Percentiles rank a stretch among this genome's conserved stretches.
phyloP scores from a whole-genome alignment of 2,797 vertebrate genomes.

The Oophaga sylvatica region DNA sequence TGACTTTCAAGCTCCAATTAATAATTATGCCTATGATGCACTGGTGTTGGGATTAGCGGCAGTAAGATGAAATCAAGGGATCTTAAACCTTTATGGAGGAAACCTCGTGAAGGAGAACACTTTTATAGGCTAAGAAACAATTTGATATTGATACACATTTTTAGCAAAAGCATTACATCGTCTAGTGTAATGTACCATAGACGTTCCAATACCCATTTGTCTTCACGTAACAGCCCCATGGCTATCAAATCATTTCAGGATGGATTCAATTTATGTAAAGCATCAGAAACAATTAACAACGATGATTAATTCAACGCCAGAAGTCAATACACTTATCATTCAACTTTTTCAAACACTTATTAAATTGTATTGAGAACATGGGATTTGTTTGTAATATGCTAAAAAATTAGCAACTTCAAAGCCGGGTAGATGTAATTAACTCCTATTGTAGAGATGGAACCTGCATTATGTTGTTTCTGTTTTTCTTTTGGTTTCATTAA shows the following conservation, averaged over 20 bases:
- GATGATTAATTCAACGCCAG: conserved; percentile 63
- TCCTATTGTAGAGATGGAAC: neutral
- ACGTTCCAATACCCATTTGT: conserved; percentile 56
- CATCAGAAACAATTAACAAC: conserved; percentile 63
- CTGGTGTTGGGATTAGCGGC: neutral
- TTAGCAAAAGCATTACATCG: neutral
- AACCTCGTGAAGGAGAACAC: neutral
- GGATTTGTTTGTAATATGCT: conserved; percentile 40
- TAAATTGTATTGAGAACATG: conserved; percentile 58
- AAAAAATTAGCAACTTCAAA: conserved; percentile 42
- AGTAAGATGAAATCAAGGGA: neutral
- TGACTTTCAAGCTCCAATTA: neutral
- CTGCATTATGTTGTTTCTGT: neutral
- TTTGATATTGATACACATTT: neutral
- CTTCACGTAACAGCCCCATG: conserved; percentile 57
- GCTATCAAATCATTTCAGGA: conserved; percentile 26
- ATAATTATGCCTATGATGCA: neutral
- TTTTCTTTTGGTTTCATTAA: neutral
- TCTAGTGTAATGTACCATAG: neutral
- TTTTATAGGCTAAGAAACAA: neutral
- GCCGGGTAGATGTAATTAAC: conserved; percentile 32
- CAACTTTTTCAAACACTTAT: conserved; percentile 58
- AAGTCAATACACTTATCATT: conserved; percentile 52
- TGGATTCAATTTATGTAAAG: conserved; percentile 60
- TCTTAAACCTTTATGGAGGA: neutral